Conservation (phyloP, 2,113 vertebrate species). For the Dicaeum eximium region DNA sequence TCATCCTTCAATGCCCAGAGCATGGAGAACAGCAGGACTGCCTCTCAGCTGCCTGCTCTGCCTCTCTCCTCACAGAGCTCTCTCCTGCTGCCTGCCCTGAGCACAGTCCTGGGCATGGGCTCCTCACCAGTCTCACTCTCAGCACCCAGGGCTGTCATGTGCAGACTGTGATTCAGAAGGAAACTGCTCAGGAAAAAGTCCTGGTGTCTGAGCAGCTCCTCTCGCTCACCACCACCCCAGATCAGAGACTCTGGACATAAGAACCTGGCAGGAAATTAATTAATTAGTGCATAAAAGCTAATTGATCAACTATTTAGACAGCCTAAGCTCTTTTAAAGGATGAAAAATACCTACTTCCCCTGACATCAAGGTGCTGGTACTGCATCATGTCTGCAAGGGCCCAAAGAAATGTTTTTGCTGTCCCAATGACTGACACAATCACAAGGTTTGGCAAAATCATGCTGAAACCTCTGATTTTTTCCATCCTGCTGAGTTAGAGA, state of each 20-base stretch:
- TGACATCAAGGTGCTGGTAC: not conserved
- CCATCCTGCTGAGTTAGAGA: not conserved
- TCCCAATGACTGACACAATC: not conserved
- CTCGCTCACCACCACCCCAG: not conserved
- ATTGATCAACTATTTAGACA: not conserved
- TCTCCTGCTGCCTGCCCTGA: not conserved
- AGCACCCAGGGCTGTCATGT: not conserved
- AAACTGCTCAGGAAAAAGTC: not conserved
- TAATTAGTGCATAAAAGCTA: not conserved
- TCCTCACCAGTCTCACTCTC: not conserved
- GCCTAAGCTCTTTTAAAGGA: not conserved
- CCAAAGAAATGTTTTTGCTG: not conserved
- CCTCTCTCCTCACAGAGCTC: not conserved
- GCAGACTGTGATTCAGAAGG: not conserved
- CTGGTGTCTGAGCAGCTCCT: not conserved
- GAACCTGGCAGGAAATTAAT: not conserved
- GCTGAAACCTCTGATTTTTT: not conserved
- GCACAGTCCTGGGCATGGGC: not conserved
- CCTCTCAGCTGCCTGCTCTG: not conserved
- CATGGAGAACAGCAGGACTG: fast-evolving
- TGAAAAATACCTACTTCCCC: not conserved
- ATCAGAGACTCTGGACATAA: not conserved
- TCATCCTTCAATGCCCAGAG: not conserved
- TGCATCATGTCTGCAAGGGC: not conserved
- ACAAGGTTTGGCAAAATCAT: not conserved